Evolutionary conservation across 2,888 invertebrate genomes (phyloP).

Genomic region (Atethmia centrago): DNA sequence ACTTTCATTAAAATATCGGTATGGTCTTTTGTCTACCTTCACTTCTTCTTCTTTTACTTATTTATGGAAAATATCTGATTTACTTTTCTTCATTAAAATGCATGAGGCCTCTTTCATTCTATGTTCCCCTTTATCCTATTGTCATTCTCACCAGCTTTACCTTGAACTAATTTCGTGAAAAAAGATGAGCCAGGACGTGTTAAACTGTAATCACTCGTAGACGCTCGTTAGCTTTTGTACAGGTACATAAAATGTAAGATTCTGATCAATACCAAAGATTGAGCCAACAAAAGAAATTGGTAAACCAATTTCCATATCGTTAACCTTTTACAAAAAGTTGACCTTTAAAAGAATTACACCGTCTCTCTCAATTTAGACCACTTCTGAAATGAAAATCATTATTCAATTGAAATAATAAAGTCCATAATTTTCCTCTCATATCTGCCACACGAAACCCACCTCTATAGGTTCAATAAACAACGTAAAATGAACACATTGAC

Average conservation of each 20-base stretch:
- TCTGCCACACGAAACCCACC: constrained; percentile 21
- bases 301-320: neutral
- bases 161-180: neutral
- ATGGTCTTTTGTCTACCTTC: neutral
- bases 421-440: constrained; percentile 40
- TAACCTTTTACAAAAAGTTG: neutral
- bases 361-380: constrained; percentile 1
- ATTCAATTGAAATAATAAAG: constrained; percentile 38
- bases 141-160: too few relatives aligned
- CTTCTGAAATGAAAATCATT: constrained; percentile 21
- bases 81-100: neutral
- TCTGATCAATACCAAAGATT: neutral
- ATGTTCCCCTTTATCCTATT: too few relatives aligned
- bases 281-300: neutral
- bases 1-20: neutral
- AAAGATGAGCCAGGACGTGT: neutral
- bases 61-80: neutral
- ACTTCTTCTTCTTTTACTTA: too few relatives aligned
- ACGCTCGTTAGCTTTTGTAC: neutral
- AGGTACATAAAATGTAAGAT: neutral
- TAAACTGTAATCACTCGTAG: neutral
- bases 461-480: constrained; percentile 46
- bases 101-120: neutral
- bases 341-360: constrained; percentile 7
- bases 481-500: constrained; percentile 33